phyloP scores from a whole-genome alignment of 1,140 invertebrate genomes.

The Nephotettix cincticeps region DNA sequence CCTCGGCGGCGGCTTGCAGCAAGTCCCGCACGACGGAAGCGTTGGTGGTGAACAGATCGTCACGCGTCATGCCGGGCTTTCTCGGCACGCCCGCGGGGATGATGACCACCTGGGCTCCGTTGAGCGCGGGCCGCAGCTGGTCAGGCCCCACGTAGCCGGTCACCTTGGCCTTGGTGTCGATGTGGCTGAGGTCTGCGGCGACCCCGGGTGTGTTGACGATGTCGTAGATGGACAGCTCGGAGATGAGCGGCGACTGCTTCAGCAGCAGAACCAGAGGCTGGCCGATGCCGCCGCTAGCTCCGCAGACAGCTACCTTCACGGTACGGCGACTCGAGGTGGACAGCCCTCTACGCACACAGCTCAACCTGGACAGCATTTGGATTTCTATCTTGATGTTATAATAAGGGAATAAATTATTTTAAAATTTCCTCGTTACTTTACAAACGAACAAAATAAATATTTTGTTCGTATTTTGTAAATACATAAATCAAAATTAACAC shows the following conservation, averaged over 20 bases:
- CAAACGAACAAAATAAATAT: too few relatives aligned
- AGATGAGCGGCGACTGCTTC: slow-evolving; percentile 87
- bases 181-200: slow-evolving; percentile 96
- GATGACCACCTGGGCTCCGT: slow-evolving; percentile 82
- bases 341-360: too few relatives aligned
- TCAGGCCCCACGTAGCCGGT: slow-evolving; percentile 78
- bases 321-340: too few relatives aligned
- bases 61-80: slow-evolving; percentile 93
- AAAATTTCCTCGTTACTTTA: too few relatives aligned
- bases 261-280: slow-evolving; percentile 72
- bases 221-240: slow-evolving; percentile 89
- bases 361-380: too few relatives aligned
- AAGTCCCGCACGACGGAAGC: slow-evolving; percentile 96
- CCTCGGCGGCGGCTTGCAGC: slow-evolving; percentile 73
- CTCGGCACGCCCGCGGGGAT: slow-evolving; percentile 97
- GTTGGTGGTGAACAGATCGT: slow-evolving; percentile 99
- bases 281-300: slow-evolving; percentile 57
- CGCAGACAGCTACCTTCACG: slow-evolving; percentile 90
- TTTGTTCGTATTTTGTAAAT: too few relatives aligned
- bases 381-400: too few relatives aligned
- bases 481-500: too few relatives aligned
- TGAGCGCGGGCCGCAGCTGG: slow-evolving; percentile 68
- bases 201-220: slow-evolving; percentile 96
- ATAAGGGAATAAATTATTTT: too few relatives aligned
- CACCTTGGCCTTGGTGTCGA: slow-evolving; percentile 85